These are phyloP conservation scores for Parotocinclus haroldoi DNA, from an alignment of 2,797 vertebrate species.

Conservation along the genomic window DNA sequence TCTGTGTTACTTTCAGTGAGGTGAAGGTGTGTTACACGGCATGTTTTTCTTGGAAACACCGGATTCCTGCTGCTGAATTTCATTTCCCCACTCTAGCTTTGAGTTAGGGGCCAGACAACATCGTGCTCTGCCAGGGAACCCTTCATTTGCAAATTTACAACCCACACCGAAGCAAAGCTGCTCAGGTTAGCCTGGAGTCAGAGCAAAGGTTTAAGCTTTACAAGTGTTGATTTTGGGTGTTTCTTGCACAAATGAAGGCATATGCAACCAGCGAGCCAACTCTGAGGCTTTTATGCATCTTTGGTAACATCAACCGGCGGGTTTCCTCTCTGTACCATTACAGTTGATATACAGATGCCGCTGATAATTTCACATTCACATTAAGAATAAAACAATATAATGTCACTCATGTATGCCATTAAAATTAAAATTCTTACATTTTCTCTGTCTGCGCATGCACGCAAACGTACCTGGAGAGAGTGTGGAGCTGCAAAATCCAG, in stretches of 20 bases:
- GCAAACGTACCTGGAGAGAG: too few species aligned
- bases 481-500: too few species aligned
- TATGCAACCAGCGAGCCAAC: slow-evolving; percentile 24
- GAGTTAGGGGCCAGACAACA: slow-evolving; percentile 54
- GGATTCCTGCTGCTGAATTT: slow-evolving; percentile 63
- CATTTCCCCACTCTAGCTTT: slow-evolving; percentile 58
- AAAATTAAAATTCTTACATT: too few species aligned
- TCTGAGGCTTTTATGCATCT: slow-evolving; percentile 23
- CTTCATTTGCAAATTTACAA: slow-evolving; percentile 38
- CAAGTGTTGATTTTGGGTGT: slow-evolving; percentile 42
- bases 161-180: slow-evolving; percentile 10
- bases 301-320: slow-evolving; percentile 7
- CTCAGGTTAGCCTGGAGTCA: slow-evolving; percentile 24
- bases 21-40: slow-evolving; percentile 61
- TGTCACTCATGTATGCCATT: too few species aligned
- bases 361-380: slow-evolving; percentile 12
- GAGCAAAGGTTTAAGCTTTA: slow-evolving; percentile 38
- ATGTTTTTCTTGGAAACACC: slow-evolving; percentile 67
- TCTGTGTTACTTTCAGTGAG: slow-evolving; percentile 59
- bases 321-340: slow-evolving; percentile 11
- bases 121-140: slow-evolving; percentile 11
- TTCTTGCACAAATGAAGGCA: slow-evolving; percentile 14
- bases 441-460: too few species aligned
- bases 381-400: too few species aligned
- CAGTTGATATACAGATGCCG: slow-evolving; percentile 3